Conservation (phyloP, 1,140 invertebrate species). For the Solenopsis fugax region DNA sequence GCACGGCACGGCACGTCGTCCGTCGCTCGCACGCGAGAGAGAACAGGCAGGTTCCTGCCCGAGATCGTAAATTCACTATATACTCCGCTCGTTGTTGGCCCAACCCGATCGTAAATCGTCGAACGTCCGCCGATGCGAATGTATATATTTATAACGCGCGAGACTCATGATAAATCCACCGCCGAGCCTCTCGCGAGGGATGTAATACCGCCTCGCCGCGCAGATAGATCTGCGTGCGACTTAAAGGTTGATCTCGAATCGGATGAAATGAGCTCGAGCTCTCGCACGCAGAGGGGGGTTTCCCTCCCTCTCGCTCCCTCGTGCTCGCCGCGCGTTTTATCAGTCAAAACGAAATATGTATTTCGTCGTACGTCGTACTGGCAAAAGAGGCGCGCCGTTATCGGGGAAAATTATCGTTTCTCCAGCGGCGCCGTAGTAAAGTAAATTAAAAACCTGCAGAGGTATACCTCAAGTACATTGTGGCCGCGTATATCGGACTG, state of each 20-base stretch:
- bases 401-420: constrained; percentile 36
- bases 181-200: background rate
- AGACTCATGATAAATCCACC: constrained; percentile 43
- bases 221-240: background rate
- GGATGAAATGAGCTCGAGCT: background rate
- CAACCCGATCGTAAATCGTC: constrained; percentile 22
- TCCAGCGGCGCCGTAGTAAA: background rate
- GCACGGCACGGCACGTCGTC: too few relatives aligned
- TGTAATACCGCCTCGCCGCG: background rate
- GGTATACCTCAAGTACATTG: constrained; percentile 17
- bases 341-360: constrained; percentile 13
- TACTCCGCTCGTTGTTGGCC: constrained; percentile 8
- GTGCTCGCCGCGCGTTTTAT: constrained; percentile 3
- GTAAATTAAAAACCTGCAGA: constrained; percentile 49
- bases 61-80: constrained; percentile 64
- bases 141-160: constrained; percentile 12
- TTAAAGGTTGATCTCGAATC: background rate
- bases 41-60: background rate
- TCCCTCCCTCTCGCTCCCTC: background rate
- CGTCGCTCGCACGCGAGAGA: constrained; percentile 34
- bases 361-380: background rate
- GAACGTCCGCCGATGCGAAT: constrained; percentile 42
- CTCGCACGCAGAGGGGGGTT: background rate
- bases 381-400: constrained; percentile 37
- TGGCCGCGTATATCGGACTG: constrained; percentile 13